Conservation (phyloP, 2,797 vertebrate genomes). For the Eospalax fontanierii region DNA sequence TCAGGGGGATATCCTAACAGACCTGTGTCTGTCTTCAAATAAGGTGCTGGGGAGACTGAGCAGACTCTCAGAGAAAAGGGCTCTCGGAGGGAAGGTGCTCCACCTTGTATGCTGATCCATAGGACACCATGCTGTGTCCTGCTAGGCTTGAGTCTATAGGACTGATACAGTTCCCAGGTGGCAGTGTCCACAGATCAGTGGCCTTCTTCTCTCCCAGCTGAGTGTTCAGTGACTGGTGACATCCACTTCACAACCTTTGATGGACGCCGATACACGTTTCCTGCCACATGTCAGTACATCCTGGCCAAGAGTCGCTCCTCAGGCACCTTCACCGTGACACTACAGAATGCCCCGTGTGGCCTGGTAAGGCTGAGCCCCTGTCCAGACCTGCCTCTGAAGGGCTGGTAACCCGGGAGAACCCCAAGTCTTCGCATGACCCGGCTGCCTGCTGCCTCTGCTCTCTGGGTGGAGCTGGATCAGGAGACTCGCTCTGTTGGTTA, state of each 20-base stretch:
- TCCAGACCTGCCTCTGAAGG: neutral
- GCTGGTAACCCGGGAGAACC: neutral
- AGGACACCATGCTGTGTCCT: neutral
- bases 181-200: neutral
- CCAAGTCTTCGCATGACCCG: neutral
- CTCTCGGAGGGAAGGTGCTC: neutral
- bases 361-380: conserved; percentile 90
- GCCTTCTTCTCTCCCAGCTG: conserved; percentile 89
- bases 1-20: neutral
- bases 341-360: conserved; percentile 96
- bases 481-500: neutral
- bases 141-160: neutral
- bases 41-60: too few species aligned
- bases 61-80: neutral
- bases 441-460: neutral
- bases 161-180: neutral
- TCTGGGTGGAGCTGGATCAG: neutral
- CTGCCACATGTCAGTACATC: conserved; percentile 96
- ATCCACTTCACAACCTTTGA: conserved; percentile 97
- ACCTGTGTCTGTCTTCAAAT: neutral
- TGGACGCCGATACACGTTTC: conserved; percentile 95
- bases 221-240: conserved; percentile 97
- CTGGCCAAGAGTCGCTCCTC: conserved; percentile 95
- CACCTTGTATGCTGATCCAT: neutral
- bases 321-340: conserved; percentile 93